A percentile compares a stretch with the other conserved stretches of the same genome.
phyloP scores from a whole-genome alignment of 2,797 vertebrate genomes.

The Fratercula arctica region DNA sequence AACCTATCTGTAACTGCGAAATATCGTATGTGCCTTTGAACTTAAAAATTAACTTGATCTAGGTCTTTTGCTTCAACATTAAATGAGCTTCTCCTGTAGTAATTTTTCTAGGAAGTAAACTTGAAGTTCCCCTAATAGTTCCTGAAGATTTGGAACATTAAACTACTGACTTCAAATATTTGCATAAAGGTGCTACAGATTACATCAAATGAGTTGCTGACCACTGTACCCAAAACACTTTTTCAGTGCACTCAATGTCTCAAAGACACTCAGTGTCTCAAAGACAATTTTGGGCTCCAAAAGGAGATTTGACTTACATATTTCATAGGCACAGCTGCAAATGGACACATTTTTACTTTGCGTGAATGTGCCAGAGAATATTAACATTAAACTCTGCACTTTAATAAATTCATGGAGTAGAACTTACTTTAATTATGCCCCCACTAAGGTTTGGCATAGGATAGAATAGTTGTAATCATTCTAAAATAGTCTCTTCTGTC shows the following conservation, averaged over 20 bases:
- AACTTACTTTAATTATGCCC: neutral
- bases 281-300: neutral
- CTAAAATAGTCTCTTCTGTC: neutral
- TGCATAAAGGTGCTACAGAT: neutral
- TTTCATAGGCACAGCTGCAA: neutral
- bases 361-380: neutral
- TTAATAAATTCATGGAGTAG: neutral
- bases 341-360: neutral
- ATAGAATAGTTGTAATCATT: neutral
- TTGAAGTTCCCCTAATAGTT: neutral
- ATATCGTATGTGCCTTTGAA: neutral
- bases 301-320: neutral
- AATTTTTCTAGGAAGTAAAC: neutral
- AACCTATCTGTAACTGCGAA: neutral
- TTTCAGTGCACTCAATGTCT: neutral
- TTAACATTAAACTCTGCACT: neutral
- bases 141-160: neutral
- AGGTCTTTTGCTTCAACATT: neutral
- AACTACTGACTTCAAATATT: neutral
- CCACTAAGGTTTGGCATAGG: neutral
- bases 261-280: neutral
- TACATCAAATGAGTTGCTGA: neutral
- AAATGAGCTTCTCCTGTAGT: neutral
- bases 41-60: neutral
- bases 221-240: neutral